Evolutionary conservation across 2,888 invertebrate genomes (phyloP).

Genomic region (Deilephila porcellus): DNA sequence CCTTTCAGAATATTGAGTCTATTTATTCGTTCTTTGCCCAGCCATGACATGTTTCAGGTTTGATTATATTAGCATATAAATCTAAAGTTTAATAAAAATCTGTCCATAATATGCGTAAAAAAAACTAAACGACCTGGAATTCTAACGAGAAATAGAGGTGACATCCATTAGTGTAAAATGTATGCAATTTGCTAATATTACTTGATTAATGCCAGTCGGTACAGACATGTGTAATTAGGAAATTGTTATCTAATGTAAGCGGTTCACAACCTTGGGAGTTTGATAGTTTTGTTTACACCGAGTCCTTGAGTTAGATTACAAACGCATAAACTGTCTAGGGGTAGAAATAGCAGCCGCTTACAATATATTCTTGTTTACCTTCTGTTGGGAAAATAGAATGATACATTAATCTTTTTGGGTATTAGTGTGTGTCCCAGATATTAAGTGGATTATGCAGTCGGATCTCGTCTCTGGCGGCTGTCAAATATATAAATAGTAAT

Average conservation of each 20-base stretch:
- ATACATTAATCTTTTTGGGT: too few species aligned
- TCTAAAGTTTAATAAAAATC: too few species aligned
- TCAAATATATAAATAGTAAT: too few species aligned
- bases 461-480: too few species aligned
- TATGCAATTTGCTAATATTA: slow-evolving; percentile 2
- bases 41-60: too few species aligned
- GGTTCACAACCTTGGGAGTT: slow-evolving; percentile 10
- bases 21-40: too few species aligned
- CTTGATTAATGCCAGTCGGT: slow-evolving; percentile 6
- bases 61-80: too few species aligned
- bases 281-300: slow-evolving; percentile 19
- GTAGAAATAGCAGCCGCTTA: neutral
- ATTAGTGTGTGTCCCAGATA: too few species aligned
- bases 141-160: neutral
- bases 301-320: neutral
- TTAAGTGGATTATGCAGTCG: too few species aligned
- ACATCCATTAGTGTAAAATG: neutral
- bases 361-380: neutral
- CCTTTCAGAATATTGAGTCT: too few species aligned
- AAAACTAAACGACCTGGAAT: neutral
- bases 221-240: slow-evolving; percentile 4
- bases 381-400: neutral
- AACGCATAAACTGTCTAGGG: neutral
- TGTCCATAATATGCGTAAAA: neutral
- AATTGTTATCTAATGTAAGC: slow-evolving; percentile 23